Percentiles rank a stretch among this genome's conserved stretches.
These are phyloP conservation scores for Ctenicera cuprea DNA, from an alignment of 2,888 invertebrate genomes.

Conservation along the genomic window DNA sequence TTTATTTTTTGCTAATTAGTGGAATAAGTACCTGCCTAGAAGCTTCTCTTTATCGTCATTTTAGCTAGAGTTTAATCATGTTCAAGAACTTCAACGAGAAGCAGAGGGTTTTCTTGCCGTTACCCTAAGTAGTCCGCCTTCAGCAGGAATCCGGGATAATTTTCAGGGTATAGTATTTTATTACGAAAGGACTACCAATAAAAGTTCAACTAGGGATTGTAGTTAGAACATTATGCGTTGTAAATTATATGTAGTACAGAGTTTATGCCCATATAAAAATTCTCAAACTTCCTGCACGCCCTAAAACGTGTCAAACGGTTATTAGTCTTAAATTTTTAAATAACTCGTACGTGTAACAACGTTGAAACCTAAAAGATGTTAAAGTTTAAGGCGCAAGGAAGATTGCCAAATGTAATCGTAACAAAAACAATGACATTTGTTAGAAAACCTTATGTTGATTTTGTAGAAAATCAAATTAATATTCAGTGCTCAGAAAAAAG, in stretches of 20 bases:
- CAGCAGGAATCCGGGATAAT: slow-evolving; percentile 35
- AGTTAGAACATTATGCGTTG: slow-evolving; percentile 25
- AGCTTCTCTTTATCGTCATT: background rate
- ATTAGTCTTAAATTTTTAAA: slow-evolving; percentile 12
- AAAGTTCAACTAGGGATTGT: slow-evolving; percentile 40
- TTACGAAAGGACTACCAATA: slow-evolving; percentile 38
- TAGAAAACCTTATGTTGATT: too few species aligned
- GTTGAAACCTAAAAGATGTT: background rate
- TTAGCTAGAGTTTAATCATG: slow-evolving; percentile 22
- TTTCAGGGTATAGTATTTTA: slow-evolving; percentile 35
- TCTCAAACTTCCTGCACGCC: slow-evolving; percentile 18
- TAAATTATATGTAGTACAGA: slow-evolving; percentile 29
- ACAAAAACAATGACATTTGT: too few species aligned
- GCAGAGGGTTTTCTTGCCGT: slow-evolving; percentile 18
- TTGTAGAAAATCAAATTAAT: too few species aligned
- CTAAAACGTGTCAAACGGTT: slow-evolving; percentile 24
- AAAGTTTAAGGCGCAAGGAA: too few species aligned
- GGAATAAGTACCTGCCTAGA: slow-evolving; percentile 14
- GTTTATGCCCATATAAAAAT: slow-evolving; percentile 26
- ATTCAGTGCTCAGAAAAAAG: too few species aligned
- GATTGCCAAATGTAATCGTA: too few species aligned
- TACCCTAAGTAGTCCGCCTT: slow-evolving; percentile 6
- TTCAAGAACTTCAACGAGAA: slow-evolving; percentile 8
- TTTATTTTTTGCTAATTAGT: slow-evolving; percentile 23
- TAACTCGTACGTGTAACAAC: background rate